Conservation (phyloP, 2,888 invertebrate species). For the Nipponacmea schrenckii region DNA sequence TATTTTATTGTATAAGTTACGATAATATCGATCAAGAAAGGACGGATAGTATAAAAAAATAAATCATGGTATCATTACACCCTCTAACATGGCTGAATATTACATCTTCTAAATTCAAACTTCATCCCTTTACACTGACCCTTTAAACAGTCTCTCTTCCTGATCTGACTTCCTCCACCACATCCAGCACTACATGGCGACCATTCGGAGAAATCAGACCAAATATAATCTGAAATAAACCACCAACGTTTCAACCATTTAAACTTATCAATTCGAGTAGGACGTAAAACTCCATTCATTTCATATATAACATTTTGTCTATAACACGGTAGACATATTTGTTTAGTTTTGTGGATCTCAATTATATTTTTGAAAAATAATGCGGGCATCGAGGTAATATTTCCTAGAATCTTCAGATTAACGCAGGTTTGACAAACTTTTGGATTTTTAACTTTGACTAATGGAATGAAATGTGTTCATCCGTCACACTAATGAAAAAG, state of each 20-base stretch:
- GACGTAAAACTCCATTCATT: no score
- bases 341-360: no score
- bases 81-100: conserved; percentile 7
- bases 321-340: background rate
- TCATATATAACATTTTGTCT: no score
- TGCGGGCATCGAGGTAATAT: no score
- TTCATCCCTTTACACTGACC: conserved; percentile 7
- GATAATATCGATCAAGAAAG: background rate
- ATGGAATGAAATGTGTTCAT: background rate
- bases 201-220: conserved; percentile 11
- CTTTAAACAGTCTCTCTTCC: conserved; percentile 7
- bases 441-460: background rate
- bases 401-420: no score
- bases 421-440: no score
- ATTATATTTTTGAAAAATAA: no score
- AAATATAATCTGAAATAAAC: background rate
- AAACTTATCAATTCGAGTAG: no score
- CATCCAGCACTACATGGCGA: conserved; percentile 11
- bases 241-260: no score
- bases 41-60: background rate
- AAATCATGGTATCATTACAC: background rate
- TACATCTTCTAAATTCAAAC: conserved; percentile 13
- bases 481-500: background rate
- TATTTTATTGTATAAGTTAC: no score
- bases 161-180: conserved; percentile 10